Evolutionary conservation across 1,140 invertebrate species (phyloP).

Genomic region (Latrodectus geometricus): DNA sequence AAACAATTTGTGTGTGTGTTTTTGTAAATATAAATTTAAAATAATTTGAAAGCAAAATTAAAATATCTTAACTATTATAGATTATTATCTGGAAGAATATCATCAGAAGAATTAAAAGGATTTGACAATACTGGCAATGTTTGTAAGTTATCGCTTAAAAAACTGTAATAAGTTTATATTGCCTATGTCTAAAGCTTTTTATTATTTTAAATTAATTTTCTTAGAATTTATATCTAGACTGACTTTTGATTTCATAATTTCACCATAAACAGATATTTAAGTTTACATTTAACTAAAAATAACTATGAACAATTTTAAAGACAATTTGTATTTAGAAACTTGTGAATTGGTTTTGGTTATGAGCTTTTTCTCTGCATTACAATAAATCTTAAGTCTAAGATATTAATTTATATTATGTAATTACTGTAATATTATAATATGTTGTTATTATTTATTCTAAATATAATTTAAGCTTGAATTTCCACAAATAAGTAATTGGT

Average conservation of each 20-base stretch:
- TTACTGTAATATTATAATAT: too few relatives aligned
- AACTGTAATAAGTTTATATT: background rate
- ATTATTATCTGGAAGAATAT: slow-evolving; percentile 61
- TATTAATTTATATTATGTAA: too few relatives aligned
- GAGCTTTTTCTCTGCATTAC: too few relatives aligned
- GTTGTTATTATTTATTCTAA: too few relatives aligned
- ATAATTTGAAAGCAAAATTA: background rate
- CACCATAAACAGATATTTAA: background rate
- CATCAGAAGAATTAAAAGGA: slow-evolving; percentile 75
- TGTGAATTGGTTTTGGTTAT: too few relatives aligned
- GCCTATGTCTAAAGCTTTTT: background rate
- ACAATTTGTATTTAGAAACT: too few relatives aligned
- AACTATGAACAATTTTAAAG: background rate
- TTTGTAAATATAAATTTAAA: background rate
- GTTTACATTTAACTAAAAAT: background rate
- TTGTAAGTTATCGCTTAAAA: slow-evolving; percentile 71
- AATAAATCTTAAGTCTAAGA: too few relatives aligned
- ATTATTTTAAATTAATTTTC: background rate
- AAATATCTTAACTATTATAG: slow-evolving; percentile 24
- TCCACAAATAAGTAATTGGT: too few relatives aligned
- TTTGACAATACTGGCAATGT: slow-evolving; percentile 94
- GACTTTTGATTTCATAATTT: background rate
- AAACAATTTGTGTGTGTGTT: background rate
- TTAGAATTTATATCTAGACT: background rate
- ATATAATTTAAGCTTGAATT: too few relatives aligned